Percentiles rank a stretch among this genome's conserved stretches.
Evolutionary conservation across 2,888 invertebrate genomes (phyloP).

Genomic region (Torymus texanus): DNA sequence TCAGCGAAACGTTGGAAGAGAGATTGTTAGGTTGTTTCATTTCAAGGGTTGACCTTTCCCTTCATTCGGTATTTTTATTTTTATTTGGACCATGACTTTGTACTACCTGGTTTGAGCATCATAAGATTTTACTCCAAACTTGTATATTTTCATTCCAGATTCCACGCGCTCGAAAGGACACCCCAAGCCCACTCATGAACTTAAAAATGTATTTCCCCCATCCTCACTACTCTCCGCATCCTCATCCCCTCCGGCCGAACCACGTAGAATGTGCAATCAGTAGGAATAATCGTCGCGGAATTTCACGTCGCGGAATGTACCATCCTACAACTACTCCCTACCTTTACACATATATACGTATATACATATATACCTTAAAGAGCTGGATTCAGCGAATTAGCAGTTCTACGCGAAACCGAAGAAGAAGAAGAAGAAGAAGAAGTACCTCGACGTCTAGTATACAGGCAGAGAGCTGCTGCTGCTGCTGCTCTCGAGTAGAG

Average conservation of each 20-base stretch:
- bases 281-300: conserved; percentile 20
- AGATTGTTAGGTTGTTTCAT: no score
- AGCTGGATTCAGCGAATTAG: conserved; percentile 56
- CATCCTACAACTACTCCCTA: neutral
- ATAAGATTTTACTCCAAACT: no score
- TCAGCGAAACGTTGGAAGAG: no score
- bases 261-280: conserved; percentile 31
- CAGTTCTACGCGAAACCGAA: conserved; percentile 50
- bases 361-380: neutral
- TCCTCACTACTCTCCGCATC: no score
- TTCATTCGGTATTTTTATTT: no score
- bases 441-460: conserved; percentile 24
- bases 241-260: neutral
- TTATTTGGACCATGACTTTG: no score
- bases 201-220: neutral
- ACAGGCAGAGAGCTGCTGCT: conserved; percentile 24
- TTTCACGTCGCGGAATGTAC: conserved; percentile 5
- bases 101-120: no score
- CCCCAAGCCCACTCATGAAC: conserved; percentile 15
- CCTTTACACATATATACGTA: no score
- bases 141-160: no score
- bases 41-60: no score
- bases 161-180: no score
- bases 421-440: conserved; percentile 48
- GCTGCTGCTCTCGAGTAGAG: conserved; percentile 56